phyloP scores from a whole-genome alignment of 2,113 vertebrate genomes.

The Hypocryptadius cinnamomeus region DNA sequence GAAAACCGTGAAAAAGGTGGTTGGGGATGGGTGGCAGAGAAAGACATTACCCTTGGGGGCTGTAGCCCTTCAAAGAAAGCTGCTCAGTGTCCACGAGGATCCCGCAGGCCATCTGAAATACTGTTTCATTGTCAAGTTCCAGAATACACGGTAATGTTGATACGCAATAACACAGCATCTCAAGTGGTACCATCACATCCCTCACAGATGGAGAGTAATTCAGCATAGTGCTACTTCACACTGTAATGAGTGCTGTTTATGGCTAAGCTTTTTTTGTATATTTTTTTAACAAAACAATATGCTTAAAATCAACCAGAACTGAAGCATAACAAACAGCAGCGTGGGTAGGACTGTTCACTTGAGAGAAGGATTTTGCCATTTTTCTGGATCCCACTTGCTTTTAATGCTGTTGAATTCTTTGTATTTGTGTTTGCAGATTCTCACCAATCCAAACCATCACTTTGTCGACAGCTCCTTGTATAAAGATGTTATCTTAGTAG shows the following conservation, averaged over 20 bases:
- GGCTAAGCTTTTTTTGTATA: background rate
- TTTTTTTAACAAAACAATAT: background rate
- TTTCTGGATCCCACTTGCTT: background rate
- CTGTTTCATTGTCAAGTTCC: background rate
- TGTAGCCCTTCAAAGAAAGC: background rate
- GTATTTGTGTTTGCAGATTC: conserved; percentile 77
- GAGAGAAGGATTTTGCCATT: background rate
- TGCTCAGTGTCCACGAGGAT: background rate
- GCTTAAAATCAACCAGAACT: background rate
- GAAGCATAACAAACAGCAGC: background rate
- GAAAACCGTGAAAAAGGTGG: background rate
- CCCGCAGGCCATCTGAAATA: background rate
- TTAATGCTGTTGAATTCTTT: background rate
- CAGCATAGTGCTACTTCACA: conserved; percentile 9
- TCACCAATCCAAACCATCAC: conserved; percentile 84
- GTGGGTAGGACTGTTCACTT: background rate
- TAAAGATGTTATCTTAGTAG: conserved; percentile 89
- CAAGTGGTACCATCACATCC: background rate
- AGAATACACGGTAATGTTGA: background rate
- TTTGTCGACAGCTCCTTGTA: conserved; percentile 90
- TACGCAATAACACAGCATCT: background rate
- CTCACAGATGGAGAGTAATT: conserved; percentile 26
- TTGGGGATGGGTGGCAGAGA: background rate
- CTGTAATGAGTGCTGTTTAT: conserved; percentile 4
- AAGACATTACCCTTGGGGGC: background rate